These are phyloP conservation scores for Cirrhinus molitorella DNA, from an alignment of 2,797 vertebrate genomes.

Conservation along the genomic window DNA sequence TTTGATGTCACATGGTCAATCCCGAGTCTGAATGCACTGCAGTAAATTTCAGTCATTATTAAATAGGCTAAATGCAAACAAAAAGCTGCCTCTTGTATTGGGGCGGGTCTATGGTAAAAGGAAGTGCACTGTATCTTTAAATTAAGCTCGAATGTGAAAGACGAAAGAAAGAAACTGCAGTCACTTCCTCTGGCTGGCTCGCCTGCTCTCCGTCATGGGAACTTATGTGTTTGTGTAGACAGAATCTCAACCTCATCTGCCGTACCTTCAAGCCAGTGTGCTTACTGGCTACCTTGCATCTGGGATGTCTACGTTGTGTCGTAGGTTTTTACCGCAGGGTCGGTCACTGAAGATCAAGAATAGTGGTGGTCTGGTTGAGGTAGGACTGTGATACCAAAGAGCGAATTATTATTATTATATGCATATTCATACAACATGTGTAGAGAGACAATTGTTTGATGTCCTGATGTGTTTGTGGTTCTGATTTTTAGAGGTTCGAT, in stretches of 20 bases:
- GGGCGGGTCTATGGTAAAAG: background rate
- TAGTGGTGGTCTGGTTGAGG: slow-evolving; percentile 78
- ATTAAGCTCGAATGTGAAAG: background rate
- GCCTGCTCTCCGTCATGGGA: slow-evolving; percentile 45
- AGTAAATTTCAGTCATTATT: background rate
- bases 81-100: background rate
- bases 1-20: background rate
- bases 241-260: background rate
- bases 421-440: background rate
- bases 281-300: slow-evolving; percentile 24
- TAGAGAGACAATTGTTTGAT: background rate
- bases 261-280: background rate
- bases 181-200: slow-evolving; percentile 67
- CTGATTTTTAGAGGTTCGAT: background rate
- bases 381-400: slow-evolving; percentile 72
- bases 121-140: slow-evolving; percentile 48
- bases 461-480: background rate
- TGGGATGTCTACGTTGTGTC: slow-evolving; percentile 75
- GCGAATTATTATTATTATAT: background rate
- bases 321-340: slow-evolving; percentile 77
- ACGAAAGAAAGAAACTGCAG: slow-evolving; percentile 21
- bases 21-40: background rate
- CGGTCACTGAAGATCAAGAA: slow-evolving; percentile 79
- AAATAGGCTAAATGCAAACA: background rate
- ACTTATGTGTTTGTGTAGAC: slow-evolving; percentile 10